Percentiles rank a stretch among this genome's conserved stretches.
phyloP scores from a whole-genome alignment of 2,113 vertebrate genomes.

The Eupsittula cactorum region DNA sequence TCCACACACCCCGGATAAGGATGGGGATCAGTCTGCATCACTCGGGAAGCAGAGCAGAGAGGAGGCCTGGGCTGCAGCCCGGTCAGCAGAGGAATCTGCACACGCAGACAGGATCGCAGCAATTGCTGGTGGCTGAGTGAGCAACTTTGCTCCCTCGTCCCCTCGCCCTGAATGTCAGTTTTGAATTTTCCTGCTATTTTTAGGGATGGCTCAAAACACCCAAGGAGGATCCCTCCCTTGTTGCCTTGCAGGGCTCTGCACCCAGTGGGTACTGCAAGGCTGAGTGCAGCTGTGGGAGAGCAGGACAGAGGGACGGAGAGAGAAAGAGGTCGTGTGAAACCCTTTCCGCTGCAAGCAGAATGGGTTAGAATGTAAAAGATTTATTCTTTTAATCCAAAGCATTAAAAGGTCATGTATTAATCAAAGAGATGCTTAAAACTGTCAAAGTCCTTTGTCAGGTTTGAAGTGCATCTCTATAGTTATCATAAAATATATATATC shows the following conservation, averaged over 20 bases:
- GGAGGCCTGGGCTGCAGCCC: conserved; percentile 45
- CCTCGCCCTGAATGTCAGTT: conserved; percentile 62
- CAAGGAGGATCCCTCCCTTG: conserved; percentile 23
- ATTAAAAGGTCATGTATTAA: conserved; percentile 64
- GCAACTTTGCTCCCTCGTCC: conserved; percentile 61
- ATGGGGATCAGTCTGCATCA: neutral
- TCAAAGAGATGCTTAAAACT: conserved; percentile 66
- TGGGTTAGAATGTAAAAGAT: conserved; percentile 34
- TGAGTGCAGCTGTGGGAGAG: neutral
- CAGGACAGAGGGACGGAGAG: neutral
- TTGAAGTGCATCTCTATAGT: conserved; percentile 53
- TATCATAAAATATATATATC: conserved; percentile 64
- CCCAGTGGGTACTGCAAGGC: neutral
- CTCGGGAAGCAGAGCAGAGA: neutral
- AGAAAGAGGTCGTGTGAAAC: neutral
- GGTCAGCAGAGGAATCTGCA: conserved; percentile 70
- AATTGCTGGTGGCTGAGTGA: conserved; percentile 61
- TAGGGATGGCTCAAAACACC: conserved; percentile 13
- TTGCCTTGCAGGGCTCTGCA: neutral
- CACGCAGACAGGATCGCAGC: conserved; percentile 64
- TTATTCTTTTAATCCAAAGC: conserved; percentile 63
- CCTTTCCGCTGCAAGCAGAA: neutral
- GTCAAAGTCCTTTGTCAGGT: conserved; percentile 60
- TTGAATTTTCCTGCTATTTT: conserved; percentile 71
- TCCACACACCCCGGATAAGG: accelerated